These are phyloP conservation scores for Perca schrenkii DNA, from an alignment of 2,113 vertebrate species.

Conservation along the genomic window DNA sequence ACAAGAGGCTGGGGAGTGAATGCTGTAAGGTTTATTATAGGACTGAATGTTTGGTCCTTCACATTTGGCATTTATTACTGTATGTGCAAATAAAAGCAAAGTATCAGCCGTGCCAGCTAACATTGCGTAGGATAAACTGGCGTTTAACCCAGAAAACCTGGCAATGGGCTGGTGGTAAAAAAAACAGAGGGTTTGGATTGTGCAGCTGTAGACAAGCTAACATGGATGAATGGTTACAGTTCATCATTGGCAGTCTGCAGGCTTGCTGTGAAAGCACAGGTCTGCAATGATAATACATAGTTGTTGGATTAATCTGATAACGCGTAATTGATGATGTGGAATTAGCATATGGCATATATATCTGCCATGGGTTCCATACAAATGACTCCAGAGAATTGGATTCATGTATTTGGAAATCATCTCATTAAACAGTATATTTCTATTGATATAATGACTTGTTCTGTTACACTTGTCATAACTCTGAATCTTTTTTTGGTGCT, in stretches of 20 bases:
- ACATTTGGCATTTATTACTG: constrained; percentile 31
- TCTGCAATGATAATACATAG: constrained; percentile 41
- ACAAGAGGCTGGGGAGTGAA: background rate
- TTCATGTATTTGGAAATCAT: constrained; percentile 22
- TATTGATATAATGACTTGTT: constrained; percentile 15
- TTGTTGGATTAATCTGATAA: constrained; percentile 30
- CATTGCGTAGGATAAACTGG: constrained; percentile 36
- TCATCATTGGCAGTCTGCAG: constrained; percentile 19
- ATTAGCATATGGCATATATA: constrained; percentile 24
- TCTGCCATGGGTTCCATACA: constrained; percentile 10
- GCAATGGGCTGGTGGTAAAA: background rate
- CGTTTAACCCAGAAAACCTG: constrained; percentile 38
- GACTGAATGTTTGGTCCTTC: constrained; percentile 11
- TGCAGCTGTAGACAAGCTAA: constrained; percentile 25
- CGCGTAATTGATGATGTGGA: constrained; percentile 44
- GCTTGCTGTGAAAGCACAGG: constrained; percentile 8
- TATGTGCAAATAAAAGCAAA: constrained; percentile 41
- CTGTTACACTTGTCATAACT: constrained; percentile 3
- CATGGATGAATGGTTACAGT: constrained; percentile 37
- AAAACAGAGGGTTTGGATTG: constrained; percentile 23
- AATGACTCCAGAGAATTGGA: constrained; percentile 14
- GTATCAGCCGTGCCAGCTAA: constrained; percentile 25
- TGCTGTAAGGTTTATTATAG: background rate
- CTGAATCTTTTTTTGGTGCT: background rate
- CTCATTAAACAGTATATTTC: constrained; percentile 8